Percentiles rank a stretch among this genome's conserved stretches.
These are phyloP conservation scores for Xylota sylvarum DNA, from an alignment of 2,888 invertebrate genomes.

Conservation along the genomic window DNA sequence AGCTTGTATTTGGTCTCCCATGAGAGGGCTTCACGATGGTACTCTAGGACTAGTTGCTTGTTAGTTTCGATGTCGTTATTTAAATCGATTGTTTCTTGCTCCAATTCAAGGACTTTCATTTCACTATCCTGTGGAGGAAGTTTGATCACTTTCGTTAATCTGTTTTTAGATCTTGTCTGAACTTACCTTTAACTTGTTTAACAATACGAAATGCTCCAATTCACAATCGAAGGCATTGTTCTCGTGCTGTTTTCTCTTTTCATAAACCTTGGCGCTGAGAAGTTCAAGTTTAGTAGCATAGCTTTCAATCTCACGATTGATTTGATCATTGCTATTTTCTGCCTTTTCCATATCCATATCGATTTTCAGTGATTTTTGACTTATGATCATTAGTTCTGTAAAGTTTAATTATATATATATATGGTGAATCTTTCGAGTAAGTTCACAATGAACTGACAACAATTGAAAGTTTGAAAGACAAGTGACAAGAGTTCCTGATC, in stretches of 20 bases:
- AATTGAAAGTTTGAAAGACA: no score
- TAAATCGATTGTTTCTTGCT: constrained; percentile 89
- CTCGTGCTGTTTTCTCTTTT: constrained; percentile 86
- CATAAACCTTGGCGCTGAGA: constrained; percentile 86
- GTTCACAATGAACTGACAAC: not conserved
- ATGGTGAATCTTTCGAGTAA: not conserved
- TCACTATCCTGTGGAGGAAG: constrained; percentile 87
- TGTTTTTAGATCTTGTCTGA: not conserved
- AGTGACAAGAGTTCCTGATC: no score
- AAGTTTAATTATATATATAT: constrained; percentile 7
- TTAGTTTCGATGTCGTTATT: constrained; percentile 88
- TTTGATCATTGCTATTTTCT: constrained; percentile 86
- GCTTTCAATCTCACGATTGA: constrained; percentile 87
- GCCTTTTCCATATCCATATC: constrained; percentile 88
- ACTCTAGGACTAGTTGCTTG: constrained; percentile 86
- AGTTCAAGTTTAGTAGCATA: constrained; percentile 88
- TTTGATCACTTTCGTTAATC: not conserved
- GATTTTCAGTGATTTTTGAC: constrained; percentile 90
- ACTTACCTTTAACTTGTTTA: constrained; percentile 85
- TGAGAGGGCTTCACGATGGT: constrained; percentile 89
- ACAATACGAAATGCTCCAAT: constrained; percentile 86
- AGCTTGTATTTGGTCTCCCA: constrained; percentile 93
- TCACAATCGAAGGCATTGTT: constrained; percentile 86
- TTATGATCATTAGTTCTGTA: constrained; percentile 86
- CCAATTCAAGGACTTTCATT: constrained; percentile 88